A percentile compares a stretch with the other conserved stretches of the same genome.
These are phyloP conservation scores for Pelobates cultripes DNA, from an alignment of 2,797 vertebrate genomes.

Conservation along the genomic window DNA sequence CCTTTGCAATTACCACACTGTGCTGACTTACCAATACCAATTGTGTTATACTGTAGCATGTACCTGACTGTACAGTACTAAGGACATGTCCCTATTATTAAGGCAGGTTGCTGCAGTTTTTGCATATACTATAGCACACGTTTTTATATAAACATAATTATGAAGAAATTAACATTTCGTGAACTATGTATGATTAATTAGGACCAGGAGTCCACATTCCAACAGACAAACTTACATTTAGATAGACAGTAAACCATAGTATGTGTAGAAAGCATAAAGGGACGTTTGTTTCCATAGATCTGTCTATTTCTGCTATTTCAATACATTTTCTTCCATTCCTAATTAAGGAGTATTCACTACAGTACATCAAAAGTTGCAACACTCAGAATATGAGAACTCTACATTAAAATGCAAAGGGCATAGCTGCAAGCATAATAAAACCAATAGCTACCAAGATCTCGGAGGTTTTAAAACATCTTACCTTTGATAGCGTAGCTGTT, in stretches of 20 bases:
- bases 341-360: conserved; percentile 30
- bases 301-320: conserved; percentile 5
- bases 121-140: conserved; percentile 1
- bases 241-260: conserved; percentile 5
- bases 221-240: conserved; percentile 33
- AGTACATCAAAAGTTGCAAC: conserved; percentile 44
- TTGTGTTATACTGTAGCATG: conserved; percentile 26
- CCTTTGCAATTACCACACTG: not conserved
- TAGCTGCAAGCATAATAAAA: conserved; percentile 17
- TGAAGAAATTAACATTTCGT: not conserved
- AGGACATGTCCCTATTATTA: conserved; percentile 9
- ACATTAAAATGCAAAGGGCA: conserved; percentile 31
- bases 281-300: conserved; percentile 12
- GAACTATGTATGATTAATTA: conserved; percentile 10
- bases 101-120: conserved; percentile 14
- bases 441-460: not conserved
- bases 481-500: conserved; percentile 69
- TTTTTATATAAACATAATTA: conserved; percentile 5
- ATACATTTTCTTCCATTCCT: no score
- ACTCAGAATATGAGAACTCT: conserved; percentile 27
- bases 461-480: conserved; percentile 63
- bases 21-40: conserved; percentile 1
- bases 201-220: not conserved
- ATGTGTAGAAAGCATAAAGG: conserved; percentile 1
- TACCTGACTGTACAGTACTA: conserved; percentile 31